Percentiles rank a stretch among this genome's conserved stretches.
phyloP scores from a whole-genome alignment of 1,140 invertebrate genomes.

The Mya arenaria region DNA sequence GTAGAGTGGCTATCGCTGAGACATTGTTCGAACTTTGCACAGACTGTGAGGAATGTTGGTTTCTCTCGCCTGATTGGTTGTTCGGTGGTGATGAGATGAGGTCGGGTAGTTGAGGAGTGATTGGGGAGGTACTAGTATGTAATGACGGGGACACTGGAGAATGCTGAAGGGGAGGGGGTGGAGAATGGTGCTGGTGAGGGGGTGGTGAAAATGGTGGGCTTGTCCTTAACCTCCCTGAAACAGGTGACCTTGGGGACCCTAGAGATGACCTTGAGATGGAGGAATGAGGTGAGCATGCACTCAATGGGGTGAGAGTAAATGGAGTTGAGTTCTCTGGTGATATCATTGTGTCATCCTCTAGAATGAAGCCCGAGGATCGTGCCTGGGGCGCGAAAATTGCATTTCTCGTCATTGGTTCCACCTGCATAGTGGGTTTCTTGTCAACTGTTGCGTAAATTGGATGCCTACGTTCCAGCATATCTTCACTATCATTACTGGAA shows the following conservation, averaged over 20 bases:
- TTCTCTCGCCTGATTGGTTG: too few species aligned
- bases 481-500: constrained; percentile 74
- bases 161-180: neutral
- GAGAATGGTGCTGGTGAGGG: too few species aligned
- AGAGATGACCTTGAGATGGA: too few species aligned
- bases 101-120: constrained; percentile 66
- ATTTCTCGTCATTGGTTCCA: constrained; percentile 44
- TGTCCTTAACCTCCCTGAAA: neutral
- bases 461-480: constrained; percentile 60
- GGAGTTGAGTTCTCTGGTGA: constrained; percentile 50
- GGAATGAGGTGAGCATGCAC: constrained; percentile 73
- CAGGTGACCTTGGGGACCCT: neutral
- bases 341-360: constrained; percentile 44
- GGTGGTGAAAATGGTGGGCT: neutral
- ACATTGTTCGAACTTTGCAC: constrained; percentile 61
- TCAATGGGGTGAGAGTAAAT: constrained; percentile 58
- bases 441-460: constrained; percentile 18
- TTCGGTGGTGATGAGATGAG: constrained; percentile 45
- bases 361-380: constrained; percentile 8
- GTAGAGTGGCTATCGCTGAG: constrained; percentile 74
- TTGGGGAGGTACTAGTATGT: constrained; percentile 67
- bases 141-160: constrained; percentile 69
- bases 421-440: constrained; percentile 42
- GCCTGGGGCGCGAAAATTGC: constrained; percentile 38
- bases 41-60: neutral